Percentiles rank a stretch among this genome's conserved stretches.
These are phyloP conservation scores for Cheilosia pagana DNA, from an alignment of 2,888 invertebrate species.

Conservation along the genomic window DNA sequence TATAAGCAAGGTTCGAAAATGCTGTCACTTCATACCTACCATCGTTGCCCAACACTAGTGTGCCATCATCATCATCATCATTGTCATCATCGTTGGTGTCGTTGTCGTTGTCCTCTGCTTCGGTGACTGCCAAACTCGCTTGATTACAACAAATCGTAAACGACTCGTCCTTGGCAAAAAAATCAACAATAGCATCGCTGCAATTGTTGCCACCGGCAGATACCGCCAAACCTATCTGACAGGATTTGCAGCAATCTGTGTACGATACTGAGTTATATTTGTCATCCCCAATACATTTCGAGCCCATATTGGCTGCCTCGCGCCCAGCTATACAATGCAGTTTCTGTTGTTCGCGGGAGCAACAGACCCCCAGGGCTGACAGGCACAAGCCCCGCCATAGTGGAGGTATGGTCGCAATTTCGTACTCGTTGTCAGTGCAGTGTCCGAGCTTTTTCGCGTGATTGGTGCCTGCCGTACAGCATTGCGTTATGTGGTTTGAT, in stretches of 20 bases:
- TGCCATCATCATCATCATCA: slow-evolving; percentile 33
- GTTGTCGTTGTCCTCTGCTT: slow-evolving; percentile 27
- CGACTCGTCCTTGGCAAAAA: slow-evolving; percentile 84
- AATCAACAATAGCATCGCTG: slow-evolving; percentile 84
- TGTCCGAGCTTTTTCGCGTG: slow-evolving; percentile 84
- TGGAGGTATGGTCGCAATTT: slow-evolving; percentile 85
- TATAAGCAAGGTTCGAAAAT: background rate
- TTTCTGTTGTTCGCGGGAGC: slow-evolving; percentile 84
- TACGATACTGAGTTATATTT: slow-evolving; percentile 78
- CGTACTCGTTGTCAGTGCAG: slow-evolving; percentile 84
- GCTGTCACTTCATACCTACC: slow-evolving; percentile 32
- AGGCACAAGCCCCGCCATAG: slow-evolving; percentile 86
- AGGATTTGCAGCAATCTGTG: slow-evolving; percentile 87
- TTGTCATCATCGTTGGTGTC: background rate
- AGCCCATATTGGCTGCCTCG: slow-evolving; percentile 79
- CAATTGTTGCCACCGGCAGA: slow-evolving; percentile 85
- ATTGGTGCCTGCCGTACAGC: slow-evolving; percentile 85
- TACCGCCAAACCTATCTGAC: slow-evolving; percentile 86
- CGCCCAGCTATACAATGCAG: slow-evolving; percentile 81
- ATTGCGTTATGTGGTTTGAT: slow-evolving; percentile 81
- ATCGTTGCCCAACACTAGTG: slow-evolving; percentile 58
- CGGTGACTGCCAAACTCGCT: slow-evolving; percentile 14
- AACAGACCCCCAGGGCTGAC: slow-evolving; percentile 87
- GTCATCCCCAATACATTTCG: slow-evolving; percentile 78
- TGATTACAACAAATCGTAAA: slow-evolving; percentile 86